These are phyloP conservation scores for Bhutanitis thaidina DNA, from an alignment of 2,888 invertebrate species.

Conservation along the genomic window DNA sequence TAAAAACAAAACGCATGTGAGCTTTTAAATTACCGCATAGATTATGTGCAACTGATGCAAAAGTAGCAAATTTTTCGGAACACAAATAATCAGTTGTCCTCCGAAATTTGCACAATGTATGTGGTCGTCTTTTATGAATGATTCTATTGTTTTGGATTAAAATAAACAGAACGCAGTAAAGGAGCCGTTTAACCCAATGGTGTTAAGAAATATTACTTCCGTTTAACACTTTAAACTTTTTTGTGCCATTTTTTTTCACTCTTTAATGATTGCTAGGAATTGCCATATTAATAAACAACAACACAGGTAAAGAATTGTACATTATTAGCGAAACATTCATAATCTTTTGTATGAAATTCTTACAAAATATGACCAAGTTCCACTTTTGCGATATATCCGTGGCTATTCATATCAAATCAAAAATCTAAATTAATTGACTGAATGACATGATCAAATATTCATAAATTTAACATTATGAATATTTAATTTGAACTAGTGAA, in stretches of 20 bases:
- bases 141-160: neutral
- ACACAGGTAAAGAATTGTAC: no score
- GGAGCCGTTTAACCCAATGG: neutral
- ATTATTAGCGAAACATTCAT: no score
- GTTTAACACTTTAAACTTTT: neutral
- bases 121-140: conserved; percentile 12
- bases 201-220: conserved; percentile 1
- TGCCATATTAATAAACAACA: no score
- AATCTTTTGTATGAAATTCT: no score
- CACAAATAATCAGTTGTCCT: neutral
- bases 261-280: no score
- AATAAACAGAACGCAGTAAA: conserved; percentile 5
- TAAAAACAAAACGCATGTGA: neutral
- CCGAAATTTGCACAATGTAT: conserved; percentile 8
- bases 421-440: conserved; percentile 13
- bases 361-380: no score
- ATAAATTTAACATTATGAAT: conserved; percentile 14
- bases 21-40: neutral
- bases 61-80: neutral
- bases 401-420: no score
- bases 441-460: conserved; percentile 10
- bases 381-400: no score
- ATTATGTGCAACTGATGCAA: neutral
- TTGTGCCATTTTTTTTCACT: neutral
- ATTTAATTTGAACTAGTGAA: neutral